Percentiles rank a stretch among this genome's conserved stretches.
Conservation (phyloP, 1,140 invertebrate genomes). For the Drosophila punjabiensis region DNA sequence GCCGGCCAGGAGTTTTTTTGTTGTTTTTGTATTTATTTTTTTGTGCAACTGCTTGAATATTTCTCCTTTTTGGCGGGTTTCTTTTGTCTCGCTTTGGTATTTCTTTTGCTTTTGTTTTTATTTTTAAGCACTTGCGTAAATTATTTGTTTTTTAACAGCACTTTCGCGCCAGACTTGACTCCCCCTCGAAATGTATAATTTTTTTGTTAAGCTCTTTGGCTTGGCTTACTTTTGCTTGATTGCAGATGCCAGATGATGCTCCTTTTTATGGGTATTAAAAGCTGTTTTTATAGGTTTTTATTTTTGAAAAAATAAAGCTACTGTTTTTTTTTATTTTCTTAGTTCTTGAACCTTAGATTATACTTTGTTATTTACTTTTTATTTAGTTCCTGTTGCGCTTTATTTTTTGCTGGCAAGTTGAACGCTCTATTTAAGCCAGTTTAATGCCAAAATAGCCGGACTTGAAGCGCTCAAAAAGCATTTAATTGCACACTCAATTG, state of each 20-base stretch:
- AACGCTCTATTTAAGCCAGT: conserved; percentile 68
- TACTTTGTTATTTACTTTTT: neutral
- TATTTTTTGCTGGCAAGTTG: conserved; percentile 40
- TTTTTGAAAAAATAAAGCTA: neutral
- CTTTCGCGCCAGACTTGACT: conserved; percentile 32
- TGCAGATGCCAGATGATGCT: conserved; percentile 5
- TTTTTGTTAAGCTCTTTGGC: conserved; percentile 1
- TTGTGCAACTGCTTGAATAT: conserved; percentile 39
- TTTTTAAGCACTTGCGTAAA: conserved; percentile 53
- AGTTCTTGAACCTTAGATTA: neutral
- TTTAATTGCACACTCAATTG: conserved; percentile 66
- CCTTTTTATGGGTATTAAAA: conserved; percentile 14
- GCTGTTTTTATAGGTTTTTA: neutral
- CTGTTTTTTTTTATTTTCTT: neutral
- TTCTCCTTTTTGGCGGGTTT: conserved; percentile 30
- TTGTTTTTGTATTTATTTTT: neutral
- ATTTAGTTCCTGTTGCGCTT: conserved; percentile 5
- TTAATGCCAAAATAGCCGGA: conserved; percentile 22
- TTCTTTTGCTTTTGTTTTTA: conserved; percentile 7
- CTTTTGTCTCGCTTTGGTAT: conserved; percentile 6
- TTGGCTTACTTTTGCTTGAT: conserved; percentile 25
- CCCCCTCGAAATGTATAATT: neutral
- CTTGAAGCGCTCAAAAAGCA: conserved; percentile 27
- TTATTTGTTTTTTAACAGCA: conserved; percentile 24
- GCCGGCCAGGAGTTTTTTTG: conserved; percentile 42